phyloP scores from a whole-genome alignment of 2,797 vertebrate genomes.

The Rhodeus uyekii region DNA sequence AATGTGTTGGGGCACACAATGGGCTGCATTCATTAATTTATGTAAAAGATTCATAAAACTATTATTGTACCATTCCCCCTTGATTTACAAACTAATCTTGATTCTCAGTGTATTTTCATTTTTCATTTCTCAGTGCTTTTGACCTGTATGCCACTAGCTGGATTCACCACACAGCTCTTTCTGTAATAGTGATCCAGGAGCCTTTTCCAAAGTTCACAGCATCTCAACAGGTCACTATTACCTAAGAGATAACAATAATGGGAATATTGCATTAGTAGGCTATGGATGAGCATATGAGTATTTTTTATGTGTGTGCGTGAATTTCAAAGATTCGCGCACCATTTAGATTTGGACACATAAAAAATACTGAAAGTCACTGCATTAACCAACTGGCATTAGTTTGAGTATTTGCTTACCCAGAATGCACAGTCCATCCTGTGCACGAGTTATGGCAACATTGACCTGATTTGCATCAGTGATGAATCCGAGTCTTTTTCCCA shows the following conservation, averaged over 20 bases:
- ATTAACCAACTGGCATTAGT: background rate
- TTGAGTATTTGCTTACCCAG: constrained; percentile 37
- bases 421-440: constrained; percentile 55
- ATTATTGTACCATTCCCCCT: too few relatives aligned
- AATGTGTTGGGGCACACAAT: too few relatives aligned
- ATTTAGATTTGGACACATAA: too few relatives aligned
- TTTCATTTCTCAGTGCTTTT: too few relatives aligned
- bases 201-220: constrained; percentile 25
- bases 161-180: constrained; percentile 10
- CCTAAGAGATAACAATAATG: constrained; percentile 14
- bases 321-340: too few relatives aligned
- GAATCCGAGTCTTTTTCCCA: constrained; percentile 44
- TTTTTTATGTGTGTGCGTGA: background rate
- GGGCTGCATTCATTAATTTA: too few relatives aligned
- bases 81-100: too few relatives aligned
- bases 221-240: constrained; percentile 38
- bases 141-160: constrained; percentile 32
- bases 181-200: constrained; percentile 34
- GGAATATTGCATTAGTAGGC: background rate
- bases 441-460: constrained; percentile 50
- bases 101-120: too few relatives aligned
- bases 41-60: too few relatives aligned
- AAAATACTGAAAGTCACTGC: background rate
- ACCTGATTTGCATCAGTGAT: constrained; percentile 48
- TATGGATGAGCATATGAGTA: background rate